Base-by-base conservation (phyloP, 1,140 invertebrate species). In the Whitmania pigra region DNA sequence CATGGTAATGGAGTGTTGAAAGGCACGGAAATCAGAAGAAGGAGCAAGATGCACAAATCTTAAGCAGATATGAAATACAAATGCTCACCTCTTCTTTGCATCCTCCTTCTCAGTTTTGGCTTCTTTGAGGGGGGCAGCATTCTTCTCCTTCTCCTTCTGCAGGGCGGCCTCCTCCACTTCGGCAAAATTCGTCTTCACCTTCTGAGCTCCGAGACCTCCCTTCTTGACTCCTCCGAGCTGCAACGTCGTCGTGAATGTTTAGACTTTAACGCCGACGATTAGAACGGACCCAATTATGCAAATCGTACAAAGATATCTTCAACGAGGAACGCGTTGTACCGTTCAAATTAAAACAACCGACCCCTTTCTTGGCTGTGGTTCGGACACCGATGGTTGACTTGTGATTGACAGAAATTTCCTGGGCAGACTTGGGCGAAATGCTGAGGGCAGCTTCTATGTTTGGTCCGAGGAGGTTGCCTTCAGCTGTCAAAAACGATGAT, bases 131-230 rank as follows among this genome's bases (percentile, higher is more conserved):
- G 78, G 77, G 53, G 80, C 78, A 78, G 87, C 88, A 20, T 88
- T 82, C 79, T 91, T 88, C 80, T 92, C 86, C 75, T 89, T 88
- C 73, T 82, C 80, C 53, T 76, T 67, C 73, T 78, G 77, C 69
- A 78, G 76, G 0, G 92, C 92, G 78, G 91, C 89, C 77, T 88
- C 88, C 83, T 98, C 95, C 63, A 98, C 88, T 78, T 96, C 94
- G n/a, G 89, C 89, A 82, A 99, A 99, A 82, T 98, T 94, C 18
- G 85, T 80, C 71, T 82, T 92, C 9, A 97, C 91, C 82, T 92
- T 92, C 71, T 93, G 94, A n/a, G 94, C 96, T 71, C 95, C 95
- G n/a, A 98, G 82, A 2, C 93, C 81, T 91, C 94, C 78, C 93
- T 95, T 75, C 78, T 69, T 73, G n/a, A 31, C 57, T 0, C 27